Percentiles rank a stretch among this genome's conserved stretches.
Evolutionary conservation across 2,113 vertebrate genomes (phyloP).

Genomic region (Etia nguti): DNA sequence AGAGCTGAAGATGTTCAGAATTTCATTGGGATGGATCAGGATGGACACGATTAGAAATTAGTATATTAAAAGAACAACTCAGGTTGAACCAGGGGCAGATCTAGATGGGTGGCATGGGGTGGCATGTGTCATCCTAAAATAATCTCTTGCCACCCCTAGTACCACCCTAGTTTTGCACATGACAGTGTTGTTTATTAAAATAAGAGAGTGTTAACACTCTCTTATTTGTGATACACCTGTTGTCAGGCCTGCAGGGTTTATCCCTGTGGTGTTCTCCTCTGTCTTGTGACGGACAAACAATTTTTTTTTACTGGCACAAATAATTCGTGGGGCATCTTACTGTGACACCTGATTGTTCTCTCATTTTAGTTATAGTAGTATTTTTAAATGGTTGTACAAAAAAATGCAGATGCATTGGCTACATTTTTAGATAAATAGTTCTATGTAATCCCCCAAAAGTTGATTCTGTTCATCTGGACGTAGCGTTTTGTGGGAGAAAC

Average conservation of each 20-base stretch:
- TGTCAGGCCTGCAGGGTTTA: neutral
- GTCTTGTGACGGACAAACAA: neutral
- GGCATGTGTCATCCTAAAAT: neutral
- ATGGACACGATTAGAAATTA: rapidly evolving
- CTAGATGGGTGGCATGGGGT: neutral
- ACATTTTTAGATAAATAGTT: neutral
- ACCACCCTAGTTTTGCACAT: neutral
- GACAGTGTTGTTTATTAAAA: neutral
- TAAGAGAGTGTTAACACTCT: neutral
- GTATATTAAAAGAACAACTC: neutral
- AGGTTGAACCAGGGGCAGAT: neutral
- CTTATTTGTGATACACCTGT: neutral
- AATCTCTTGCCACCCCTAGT: neutral
- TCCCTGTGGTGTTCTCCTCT: neutral
- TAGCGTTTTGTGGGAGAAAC: no score
- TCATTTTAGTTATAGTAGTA: neutral
- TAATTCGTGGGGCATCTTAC: neutral
- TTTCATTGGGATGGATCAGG: neutral
- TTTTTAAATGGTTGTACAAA: neutral
- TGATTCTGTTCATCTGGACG: no score
- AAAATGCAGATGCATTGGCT: neutral
- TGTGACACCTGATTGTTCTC: neutral
- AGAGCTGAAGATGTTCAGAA: neutral
- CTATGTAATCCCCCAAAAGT: no score
- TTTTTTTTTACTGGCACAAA: neutral